Evolutionary conservation across 2,797 vertebrate species (phyloP).

Genomic region (Luscinia megarhynchos): DNA sequence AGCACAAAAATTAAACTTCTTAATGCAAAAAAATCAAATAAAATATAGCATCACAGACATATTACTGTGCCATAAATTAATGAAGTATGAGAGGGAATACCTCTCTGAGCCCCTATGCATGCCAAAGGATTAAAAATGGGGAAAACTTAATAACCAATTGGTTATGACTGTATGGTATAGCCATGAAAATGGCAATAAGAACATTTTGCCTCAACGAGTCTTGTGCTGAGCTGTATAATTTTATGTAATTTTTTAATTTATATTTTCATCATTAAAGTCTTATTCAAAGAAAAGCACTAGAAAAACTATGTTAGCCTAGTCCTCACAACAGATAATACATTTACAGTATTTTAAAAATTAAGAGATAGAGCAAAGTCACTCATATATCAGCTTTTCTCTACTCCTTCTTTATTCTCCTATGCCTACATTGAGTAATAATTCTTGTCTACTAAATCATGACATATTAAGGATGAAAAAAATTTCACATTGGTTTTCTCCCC

Average conservation of each 20-base stretch:
- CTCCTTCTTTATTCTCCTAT: background rate
- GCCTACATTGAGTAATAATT: background rate
- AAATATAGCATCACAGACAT: background rate
- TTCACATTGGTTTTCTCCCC: background rate
- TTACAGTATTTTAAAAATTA: constrained; percentile 11
- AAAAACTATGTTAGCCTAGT: background rate
- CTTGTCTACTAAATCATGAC: constrained; percentile 15
- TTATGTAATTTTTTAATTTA: constrained; percentile 72
- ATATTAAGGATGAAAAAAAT: constrained; percentile 35
- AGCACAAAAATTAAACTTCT: constrained; percentile 24
- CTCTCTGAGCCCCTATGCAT: background rate
- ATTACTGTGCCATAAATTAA: background rate
- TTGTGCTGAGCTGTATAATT: constrained; percentile 65
- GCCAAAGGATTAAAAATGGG: constrained; percentile 55
- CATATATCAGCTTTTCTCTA: background rate
- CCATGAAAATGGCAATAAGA: constrained; percentile 68
- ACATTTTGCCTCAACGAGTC: constrained; percentile 62
- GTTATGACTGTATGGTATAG: background rate
- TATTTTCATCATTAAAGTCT: constrained; percentile 51
- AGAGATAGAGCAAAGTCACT: background rate
- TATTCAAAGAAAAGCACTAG: constrained; percentile 12
- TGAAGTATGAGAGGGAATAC: background rate
- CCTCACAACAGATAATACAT: constrained; percentile 7
- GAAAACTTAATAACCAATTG: constrained; percentile 67
- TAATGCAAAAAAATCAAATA: background rate